Percentiles rank a stretch among this genome's conserved stretches.
phyloP scores from a whole-genome alignment of 2,797 vertebrate species.

The Emydoidea blandingii region DNA sequence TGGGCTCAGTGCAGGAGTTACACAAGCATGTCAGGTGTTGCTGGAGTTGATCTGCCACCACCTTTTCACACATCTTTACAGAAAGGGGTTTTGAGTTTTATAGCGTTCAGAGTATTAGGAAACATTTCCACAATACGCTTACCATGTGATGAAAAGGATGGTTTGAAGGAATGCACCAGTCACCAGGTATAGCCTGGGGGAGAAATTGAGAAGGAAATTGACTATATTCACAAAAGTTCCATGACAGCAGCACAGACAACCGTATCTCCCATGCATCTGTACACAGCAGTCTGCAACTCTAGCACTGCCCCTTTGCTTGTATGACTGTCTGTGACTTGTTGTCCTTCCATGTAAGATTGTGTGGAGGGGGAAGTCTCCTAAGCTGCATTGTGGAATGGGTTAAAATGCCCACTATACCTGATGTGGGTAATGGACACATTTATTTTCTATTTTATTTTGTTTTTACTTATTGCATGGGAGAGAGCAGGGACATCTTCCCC shows the following conservation, averaged over 20 bases:
- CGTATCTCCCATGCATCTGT: not conserved
- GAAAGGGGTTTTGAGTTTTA: not conserved
- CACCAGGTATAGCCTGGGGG: not conserved
- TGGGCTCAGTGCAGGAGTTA: not conserved
- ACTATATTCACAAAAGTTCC: not conserved
- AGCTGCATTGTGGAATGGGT: not conserved
- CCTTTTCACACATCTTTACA: not conserved
- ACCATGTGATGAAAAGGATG: not conserved
- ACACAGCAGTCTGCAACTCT: not conserved
- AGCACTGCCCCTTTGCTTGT: not conserved
- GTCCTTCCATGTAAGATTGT: not conserved
- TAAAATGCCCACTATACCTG: accelerated
- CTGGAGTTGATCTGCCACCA: not conserved
- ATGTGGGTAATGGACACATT: not conserved
- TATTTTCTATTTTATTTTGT: not conserved
- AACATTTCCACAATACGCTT: not conserved
- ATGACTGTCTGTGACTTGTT: not conserved
- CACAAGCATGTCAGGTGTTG: not conserved
- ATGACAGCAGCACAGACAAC: not conserved
- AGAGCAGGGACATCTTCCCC: not conserved
- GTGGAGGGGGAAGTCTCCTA: not conserved
- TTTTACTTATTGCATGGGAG: not conserved
- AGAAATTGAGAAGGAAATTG: not conserved
- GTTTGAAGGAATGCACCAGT: not conserved
- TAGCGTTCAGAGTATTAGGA: not conserved